Base-by-base conservation (phyloP, 2,888 invertebrate genomes). In the Perizoma flavofasciatum region DNA sequence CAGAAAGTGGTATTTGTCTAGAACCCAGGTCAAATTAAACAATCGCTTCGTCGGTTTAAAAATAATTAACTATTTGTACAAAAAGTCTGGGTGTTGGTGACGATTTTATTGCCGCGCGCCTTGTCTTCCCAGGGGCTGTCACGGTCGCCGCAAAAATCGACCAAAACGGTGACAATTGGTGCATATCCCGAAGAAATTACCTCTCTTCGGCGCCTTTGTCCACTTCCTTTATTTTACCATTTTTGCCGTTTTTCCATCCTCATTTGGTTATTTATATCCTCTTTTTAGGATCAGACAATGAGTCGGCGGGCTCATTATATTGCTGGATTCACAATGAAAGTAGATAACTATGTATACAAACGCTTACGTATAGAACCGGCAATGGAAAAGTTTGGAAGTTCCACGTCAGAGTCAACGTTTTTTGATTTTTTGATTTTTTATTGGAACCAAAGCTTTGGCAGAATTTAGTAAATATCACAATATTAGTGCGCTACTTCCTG, bases 251-350 rank as follows among this genome's bases (percentile, higher is more conserved):
- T 89, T 88, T 88, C 89, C 87, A 84, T 88, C 89, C 91, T 89
- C 91, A 92, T 91, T 92, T 92, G 91, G 89, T 89, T 91, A 91
- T 91, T 90, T 91, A 89, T 91, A 80, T 89, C 79, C 80, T 85
- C 87, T 87, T 89, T 89, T 89, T 89, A 85, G 82, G 77, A 71
- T 69, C 73, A 80, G 77, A 86, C 85, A 84, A 83, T 82, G 81
- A 83, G 79, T 64, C 62, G 73, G 66, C 67, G 68, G 66, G 86
- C 91, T 91, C 91, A 90, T 91, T 92, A 91, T 90, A 86, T 83
- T 83, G 84, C 75, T 74, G 82, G 77, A 79, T 56, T 61, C 41
- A 41, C 7, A 33, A 5, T 10, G 48, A n/a, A 53, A 53, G 41
- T 53, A 32, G 49, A 40, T 33, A 0, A 33, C 0, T 10, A 11